Evolutionary conservation across 2,113 vertebrate species (phyloP).

Genomic region (Lasiurus cinereus): DNA sequence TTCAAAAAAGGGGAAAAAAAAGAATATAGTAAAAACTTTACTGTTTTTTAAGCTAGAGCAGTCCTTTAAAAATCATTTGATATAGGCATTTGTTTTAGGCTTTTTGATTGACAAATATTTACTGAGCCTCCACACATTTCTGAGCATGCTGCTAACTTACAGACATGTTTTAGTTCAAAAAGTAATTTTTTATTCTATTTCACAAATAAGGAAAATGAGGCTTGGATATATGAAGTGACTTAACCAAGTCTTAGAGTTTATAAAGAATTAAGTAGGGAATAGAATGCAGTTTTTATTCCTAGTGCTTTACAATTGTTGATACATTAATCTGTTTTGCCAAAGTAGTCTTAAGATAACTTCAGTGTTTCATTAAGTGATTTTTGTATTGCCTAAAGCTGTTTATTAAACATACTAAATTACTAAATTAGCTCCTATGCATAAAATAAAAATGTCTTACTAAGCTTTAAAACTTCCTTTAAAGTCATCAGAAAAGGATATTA

Average conservation of each 20-base stretch:
- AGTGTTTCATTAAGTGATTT: background rate
- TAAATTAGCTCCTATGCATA: background rate
- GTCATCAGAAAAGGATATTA: background rate
- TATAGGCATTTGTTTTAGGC: background rate
- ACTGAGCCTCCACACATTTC: background rate
- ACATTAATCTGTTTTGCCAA: background rate
- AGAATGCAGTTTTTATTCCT: background rate
- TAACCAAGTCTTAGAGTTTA: background rate
- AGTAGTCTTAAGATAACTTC: background rate
- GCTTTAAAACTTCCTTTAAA: background rate
- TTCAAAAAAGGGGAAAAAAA: background rate
- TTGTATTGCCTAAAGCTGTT: background rate
- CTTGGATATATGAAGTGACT: background rate
- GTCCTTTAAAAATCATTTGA: background rate
- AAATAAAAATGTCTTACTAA: background rate
- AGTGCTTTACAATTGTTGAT: background rate
- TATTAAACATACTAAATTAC: background rate
- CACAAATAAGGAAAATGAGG: background rate
- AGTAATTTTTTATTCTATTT: background rate
- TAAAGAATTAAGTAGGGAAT: background rate
- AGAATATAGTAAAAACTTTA: background rate
- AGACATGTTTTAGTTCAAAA: background rate
- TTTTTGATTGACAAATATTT: background rate
- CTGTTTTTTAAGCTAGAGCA: background rate
- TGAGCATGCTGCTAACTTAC: background rate